Evolutionary conservation across 37 sponge, comb jelly and placozoan species (phyloP), one percentile per base, ranked within the genome.

Genomic region (Hormiphora californensis): DNA sequence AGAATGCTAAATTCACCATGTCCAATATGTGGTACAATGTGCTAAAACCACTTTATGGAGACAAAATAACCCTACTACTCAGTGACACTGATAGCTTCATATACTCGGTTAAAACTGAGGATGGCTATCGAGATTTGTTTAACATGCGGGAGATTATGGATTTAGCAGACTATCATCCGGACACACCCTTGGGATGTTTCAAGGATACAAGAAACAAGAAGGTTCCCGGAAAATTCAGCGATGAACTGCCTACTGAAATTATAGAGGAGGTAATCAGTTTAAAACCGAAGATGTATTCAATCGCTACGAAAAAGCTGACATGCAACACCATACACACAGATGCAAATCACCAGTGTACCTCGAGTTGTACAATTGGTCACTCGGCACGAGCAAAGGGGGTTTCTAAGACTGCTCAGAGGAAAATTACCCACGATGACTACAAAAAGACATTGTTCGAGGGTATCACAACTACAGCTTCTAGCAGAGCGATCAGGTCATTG

Each of bases 1-100:
- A 65, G 35, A 65, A 65, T 34, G 68, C 68, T 39, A 65, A 65
- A 19, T 65, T 36, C 35, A 65, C 35, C 12, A 65, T 65, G 68
- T 36, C 38, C 7, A 39, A 65, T 17, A 36, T 65, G 9, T 65
- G 68, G 68, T 65, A 65, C 36, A 65, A 65, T 35, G 68, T 65
- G 19, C 68, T 65, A 4, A 65, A 65, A 25, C 68, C 68, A 3
- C 25, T 7, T 19, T 65, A 65, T 25, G 25, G 25, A 5, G 68
- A 65, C 12, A 27, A 25, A 4, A 35, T 65, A 34, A 65, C 31
- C 11, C 68, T 65, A 19, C 12, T 65, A 9, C 38, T 65, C 7
- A 65, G 68, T 65, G 68, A 65, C 35, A 65, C 68, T 5, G 68
- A 65, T 32, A 65, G 68, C 19, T 65, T 65, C 19, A 65, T 65